Percentiles rank a stretch among this genome's conserved stretches.
Evolutionary conservation across 1,140 invertebrate genomes (phyloP).

Genomic region (Heliconius eleuchia): DNA sequence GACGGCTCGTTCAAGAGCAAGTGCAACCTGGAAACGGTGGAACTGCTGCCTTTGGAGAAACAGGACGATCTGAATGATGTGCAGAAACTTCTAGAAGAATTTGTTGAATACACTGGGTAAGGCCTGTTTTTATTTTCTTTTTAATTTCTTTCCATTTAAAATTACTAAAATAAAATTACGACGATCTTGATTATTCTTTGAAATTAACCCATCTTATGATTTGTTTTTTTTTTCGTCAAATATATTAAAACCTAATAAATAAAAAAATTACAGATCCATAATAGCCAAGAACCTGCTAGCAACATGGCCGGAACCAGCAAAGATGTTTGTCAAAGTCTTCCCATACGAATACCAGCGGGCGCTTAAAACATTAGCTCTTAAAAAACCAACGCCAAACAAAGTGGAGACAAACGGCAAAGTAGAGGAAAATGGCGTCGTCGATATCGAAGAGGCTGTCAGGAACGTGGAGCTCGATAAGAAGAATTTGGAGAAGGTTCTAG

Average conservation of each 20-base stretch:
- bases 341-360: constrained; percentile 98
- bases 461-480: constrained; percentile 87
- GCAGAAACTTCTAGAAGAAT: constrained; percentile 91
- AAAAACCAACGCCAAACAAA: constrained; percentile 64
- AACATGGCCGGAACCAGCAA: constrained; percentile 90
- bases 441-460: constrained; percentile 76
- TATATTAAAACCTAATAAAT: too few species aligned
- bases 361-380: constrained; percentile 87
- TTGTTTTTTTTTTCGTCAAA: too few species aligned
- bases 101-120: constrained; percentile 92
- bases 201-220: too few species aligned
- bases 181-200: too few species aligned
- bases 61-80: constrained; percentile 92
- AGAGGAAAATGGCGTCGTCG: constrained; percentile 66
- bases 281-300: constrained; percentile 91
- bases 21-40: constrained; percentile 96
- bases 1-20: constrained; percentile 92
- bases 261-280: constrained; percentile 82
- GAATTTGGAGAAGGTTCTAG: constrained; percentile 90
- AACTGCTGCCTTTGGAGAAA: constrained; percentile 90
- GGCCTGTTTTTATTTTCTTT: constrained; percentile 12
- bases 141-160: too few species aligned
- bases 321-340: constrained; percentile 97
- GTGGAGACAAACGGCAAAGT: constrained; percentile 60
- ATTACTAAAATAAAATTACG: too few species aligned